These are phyloP conservation scores for Wasmannia auropunctata DNA, from an alignment of 1,140 invertebrate species.

Conservation along the genomic window DNA sequence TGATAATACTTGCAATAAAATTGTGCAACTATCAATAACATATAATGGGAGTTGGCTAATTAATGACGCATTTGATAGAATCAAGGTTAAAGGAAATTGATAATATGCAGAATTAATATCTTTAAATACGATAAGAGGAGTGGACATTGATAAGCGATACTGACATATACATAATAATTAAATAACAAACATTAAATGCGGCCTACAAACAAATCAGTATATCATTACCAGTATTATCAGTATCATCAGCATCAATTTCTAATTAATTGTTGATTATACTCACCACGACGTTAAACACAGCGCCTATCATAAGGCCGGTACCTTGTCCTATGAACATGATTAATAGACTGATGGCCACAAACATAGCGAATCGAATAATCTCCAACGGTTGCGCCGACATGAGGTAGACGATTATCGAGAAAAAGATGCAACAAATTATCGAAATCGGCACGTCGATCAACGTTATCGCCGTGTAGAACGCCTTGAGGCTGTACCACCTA, in stretches of 20 bases:
- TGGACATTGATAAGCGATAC: not conserved
- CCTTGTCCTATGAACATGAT: slow-evolving; percentile 96
- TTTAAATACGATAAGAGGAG: not conserved
- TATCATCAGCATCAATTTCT: not conserved
- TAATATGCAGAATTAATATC: not conserved
- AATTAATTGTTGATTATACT: slow-evolving; percentile 81
- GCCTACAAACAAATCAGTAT: not conserved
- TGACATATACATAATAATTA: not conserved
- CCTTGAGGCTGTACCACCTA: slow-evolving; percentile 97
- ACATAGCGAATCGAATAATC: slow-evolving; percentile 91
- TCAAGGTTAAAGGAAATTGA: not conserved
- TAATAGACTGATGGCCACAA: slow-evolving; percentile 91
- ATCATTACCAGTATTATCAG: not conserved
- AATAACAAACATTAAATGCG: slow-evolving; percentile 7
- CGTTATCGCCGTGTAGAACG: slow-evolving; percentile 95
- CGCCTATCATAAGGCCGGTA: slow-evolving; percentile 94
- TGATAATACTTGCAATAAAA: not conserved
- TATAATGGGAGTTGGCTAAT: not conserved
- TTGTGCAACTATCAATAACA: not conserved
- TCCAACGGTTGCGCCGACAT: slow-evolving; percentile 95
- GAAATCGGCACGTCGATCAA: slow-evolving; percentile 92
- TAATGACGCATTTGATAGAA: not conserved
- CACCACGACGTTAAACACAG: slow-evolving; percentile 92
- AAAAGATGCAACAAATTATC: slow-evolving; percentile 91
- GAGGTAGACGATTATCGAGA: slow-evolving; percentile 93